Percentiles rank a stretch among this genome's conserved stretches.
These are phyloP conservation scores for Ametastegia equiseti DNA, from an alignment of 2,888 invertebrate species.

Conservation along the genomic window DNA sequence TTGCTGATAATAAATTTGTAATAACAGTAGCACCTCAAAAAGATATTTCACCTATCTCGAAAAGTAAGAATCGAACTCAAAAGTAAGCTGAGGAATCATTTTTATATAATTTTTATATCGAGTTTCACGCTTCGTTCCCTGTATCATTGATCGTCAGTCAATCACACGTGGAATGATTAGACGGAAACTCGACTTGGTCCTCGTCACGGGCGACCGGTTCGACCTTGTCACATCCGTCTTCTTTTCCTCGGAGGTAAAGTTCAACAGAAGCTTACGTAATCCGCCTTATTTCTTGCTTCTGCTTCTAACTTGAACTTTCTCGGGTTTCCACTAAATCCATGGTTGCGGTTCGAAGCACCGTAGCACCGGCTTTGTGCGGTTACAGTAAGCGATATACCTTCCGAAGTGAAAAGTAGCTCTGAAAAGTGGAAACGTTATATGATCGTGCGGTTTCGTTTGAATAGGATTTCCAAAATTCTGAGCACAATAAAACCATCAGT, in stretches of 20 bases:
- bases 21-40: too few species aligned
- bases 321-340: not conserved
- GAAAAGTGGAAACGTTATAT: conserved; percentile 4
- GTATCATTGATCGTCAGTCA: too few species aligned
- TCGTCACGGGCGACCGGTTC: not conserved
- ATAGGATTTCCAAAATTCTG: not conserved
- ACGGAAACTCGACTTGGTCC: not conserved
- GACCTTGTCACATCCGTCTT: not conserved
- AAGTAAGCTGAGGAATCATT: too few species aligned
- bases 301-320: not conserved
- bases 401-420: not conserved
- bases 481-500: not conserved
- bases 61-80: not conserved
- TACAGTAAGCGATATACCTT: not conserved
- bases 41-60: not conserved
- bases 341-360: not conserved
- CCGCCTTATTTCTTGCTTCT: not conserved
- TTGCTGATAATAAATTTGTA: too few species aligned
- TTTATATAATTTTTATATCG: too few species aligned
- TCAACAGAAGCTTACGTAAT: not conserved
- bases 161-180: not conserved
- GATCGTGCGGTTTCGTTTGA: not conserved
- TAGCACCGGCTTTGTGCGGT: not conserved
- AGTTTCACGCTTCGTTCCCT: too few species aligned
- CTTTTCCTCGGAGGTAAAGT: not conserved